phyloP scores from a whole-genome alignment of 2,113 vertebrate genomes.

The Cyphomyrus plagiostoma region DNA sequence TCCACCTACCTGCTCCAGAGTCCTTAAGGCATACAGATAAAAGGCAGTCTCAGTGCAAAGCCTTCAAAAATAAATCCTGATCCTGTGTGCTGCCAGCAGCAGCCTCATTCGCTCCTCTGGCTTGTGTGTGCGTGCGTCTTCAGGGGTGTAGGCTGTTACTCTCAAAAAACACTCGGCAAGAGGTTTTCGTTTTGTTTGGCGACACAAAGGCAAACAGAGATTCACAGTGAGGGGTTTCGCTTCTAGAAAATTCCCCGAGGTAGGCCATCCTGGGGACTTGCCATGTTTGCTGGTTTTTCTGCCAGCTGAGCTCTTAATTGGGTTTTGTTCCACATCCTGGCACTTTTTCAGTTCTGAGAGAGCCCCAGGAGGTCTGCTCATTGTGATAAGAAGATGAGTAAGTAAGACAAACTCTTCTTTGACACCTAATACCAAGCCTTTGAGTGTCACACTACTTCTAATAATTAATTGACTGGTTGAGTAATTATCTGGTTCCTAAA shows the following conservation, averaged over 20 bases:
- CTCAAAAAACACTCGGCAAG: neutral
- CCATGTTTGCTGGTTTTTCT: neutral
- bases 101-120: neutral
- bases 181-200: neutral
- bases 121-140: neutral
- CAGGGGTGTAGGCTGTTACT: neutral
- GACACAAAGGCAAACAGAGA: neutral
- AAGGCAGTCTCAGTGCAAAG: neutral
- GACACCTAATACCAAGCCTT: neutral
- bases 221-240: neutral
- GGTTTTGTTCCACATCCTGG: neutral
- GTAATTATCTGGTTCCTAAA: neutral
- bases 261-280: neutral
- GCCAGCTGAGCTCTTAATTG: conserved; percentile 2
- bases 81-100: neutral
- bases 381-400: neutral
- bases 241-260: neutral
- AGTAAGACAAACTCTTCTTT: neutral
- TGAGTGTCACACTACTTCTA: neutral
- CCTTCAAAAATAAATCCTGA: neutral
- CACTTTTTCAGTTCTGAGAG: neutral
- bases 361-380: neutral
- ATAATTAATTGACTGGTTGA: neutral
- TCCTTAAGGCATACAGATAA: neutral
- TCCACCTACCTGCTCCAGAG: neutral